Evolutionary conservation across 2,888 invertebrate genomes (phyloP).

Genomic region (Cosmopolites sordidus): DNA sequence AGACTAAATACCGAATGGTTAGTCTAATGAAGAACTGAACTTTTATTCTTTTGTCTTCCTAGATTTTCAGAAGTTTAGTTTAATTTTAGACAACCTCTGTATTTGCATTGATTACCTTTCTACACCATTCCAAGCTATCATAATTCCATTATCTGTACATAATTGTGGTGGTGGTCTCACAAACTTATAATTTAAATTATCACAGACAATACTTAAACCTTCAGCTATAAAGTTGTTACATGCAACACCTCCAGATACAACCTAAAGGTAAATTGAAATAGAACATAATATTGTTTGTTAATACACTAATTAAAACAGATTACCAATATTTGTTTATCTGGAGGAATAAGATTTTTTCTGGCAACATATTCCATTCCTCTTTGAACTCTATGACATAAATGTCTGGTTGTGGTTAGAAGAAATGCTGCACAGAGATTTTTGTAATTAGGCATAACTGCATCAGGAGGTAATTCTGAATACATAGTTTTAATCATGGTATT

Average conservation of each 20-base stretch:
- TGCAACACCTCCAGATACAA: conserved; percentile 95
- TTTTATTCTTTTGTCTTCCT: too few relatives aligned
- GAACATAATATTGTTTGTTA: neutral
- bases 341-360: conserved; percentile 58
- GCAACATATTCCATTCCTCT: conserved; percentile 75
- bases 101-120: conserved; percentile 63
- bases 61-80: too few relatives aligned
- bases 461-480: conserved; percentile 55
- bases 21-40: too few relatives aligned
- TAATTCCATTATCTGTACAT: conserved; percentile 97
- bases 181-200: conserved; percentile 60
- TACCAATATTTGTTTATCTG: conserved; percentile 58
- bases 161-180: conserved; percentile 75
- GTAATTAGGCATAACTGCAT: conserved; percentile 68
- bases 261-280: conserved; percentile 49
- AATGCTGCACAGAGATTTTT: conserved; percentile 83
- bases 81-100: too few relatives aligned
- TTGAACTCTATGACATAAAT: conserved; percentile 77
- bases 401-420: conserved; percentile 68
- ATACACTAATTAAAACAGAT: conserved; percentile 15
- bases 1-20: too few relatives aligned
- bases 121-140: conserved; percentile 98
- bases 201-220: conserved; percentile 65
- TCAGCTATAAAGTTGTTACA: conserved; percentile 78
- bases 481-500: neutral